A percentile compares a stretch with the other conserved stretches of the same genome.
These are phyloP conservation scores for Spodoptera picta DNA, from an alignment of 2,888 invertebrate genomes.

Conservation along the genomic window DNA sequence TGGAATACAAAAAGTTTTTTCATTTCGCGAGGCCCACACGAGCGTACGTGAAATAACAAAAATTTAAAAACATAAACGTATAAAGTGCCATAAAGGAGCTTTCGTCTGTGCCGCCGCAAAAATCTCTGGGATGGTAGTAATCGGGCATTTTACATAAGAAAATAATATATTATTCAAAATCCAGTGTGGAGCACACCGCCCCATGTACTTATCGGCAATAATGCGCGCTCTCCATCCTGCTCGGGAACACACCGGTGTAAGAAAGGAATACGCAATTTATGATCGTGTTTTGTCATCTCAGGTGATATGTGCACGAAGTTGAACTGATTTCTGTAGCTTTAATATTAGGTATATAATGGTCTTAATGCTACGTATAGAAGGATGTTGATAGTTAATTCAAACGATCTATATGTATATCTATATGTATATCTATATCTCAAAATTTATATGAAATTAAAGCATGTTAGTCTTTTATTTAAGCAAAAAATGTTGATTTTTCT, in stretches of 20 bases:
- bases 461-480: too few relatives aligned
- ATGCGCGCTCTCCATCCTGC: slow-evolving; percentile 73
- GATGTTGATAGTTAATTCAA: too few relatives aligned
- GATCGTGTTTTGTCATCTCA: slow-evolving; percentile 17
- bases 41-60: slow-evolving; percentile 69
- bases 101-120: slow-evolving; percentile 78
- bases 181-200: slow-evolving; percentile 81
- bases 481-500: too few relatives aligned
- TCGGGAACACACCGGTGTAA: slow-evolving; percentile 41
- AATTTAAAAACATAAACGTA: slow-evolving; percentile 83
- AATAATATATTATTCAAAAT: slow-evolving; percentile 89
- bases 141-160: slow-evolving; percentile 89
- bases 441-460: too few relatives aligned
- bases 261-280: slow-evolving; percentile 41
- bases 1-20: slow-evolving; percentile 66
- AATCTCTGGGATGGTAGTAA: slow-evolving; percentile 86
- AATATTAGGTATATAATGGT: not conserved
- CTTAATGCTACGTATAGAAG: not conserved
- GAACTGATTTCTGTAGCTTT: not conserved
- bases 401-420: too few relatives aligned
- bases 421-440: too few relatives aligned
- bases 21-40: slow-evolving; percentile 63
- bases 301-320: not conserved
- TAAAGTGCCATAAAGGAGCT: slow-evolving; percentile 85
- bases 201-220: slow-evolving; percentile 87